A percentile compares a stretch with the other conserved stretches of the same genome.
These are phyloP conservation scores for Diabrotica virgifera DNA, from an alignment of 1,140 invertebrate genomes.

Conservation along the genomic window DNA sequence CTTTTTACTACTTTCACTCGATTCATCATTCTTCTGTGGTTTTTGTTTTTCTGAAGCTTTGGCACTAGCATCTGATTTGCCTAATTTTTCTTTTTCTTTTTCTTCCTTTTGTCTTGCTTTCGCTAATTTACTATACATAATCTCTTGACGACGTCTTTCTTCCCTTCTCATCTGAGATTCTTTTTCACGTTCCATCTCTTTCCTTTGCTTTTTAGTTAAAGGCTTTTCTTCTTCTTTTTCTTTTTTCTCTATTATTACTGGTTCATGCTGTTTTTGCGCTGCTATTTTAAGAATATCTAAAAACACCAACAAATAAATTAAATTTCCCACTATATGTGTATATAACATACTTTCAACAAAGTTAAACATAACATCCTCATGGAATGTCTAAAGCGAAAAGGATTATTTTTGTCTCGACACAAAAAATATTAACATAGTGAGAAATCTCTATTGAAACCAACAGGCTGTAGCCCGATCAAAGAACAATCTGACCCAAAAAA, in stretches of 20 bases:
- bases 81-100: background rate
- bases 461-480: too few relatives aligned
- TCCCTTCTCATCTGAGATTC: constrained; percentile 55
- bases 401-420: too few relatives aligned
- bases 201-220: constrained; percentile 78
- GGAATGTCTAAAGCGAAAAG: too few relatives aligned
- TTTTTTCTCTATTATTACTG: constrained; percentile 63
- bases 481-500: too few relatives aligned
- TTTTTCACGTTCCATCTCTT: constrained; percentile 63
- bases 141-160: constrained; percentile 45
- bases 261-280: constrained; percentile 78
- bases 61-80: background rate
- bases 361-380: too few relatives aligned
- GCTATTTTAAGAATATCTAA: constrained; percentile 72
- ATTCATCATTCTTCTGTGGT: constrained; percentile 1
- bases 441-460: too few relatives aligned
- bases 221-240: constrained; percentile 62
- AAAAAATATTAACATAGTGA: too few relatives aligned
- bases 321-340: too few relatives aligned
- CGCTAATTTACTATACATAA: constrained; percentile 27
- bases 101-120: constrained; percentile 9
- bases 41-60: background rate
- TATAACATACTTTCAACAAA: too few relatives aligned
- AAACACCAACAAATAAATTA: constrained; percentile 20
- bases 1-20: background rate